phyloP scores from a whole-genome alignment of 2,113 vertebrate genomes.

The Octodon degus region DNA sequence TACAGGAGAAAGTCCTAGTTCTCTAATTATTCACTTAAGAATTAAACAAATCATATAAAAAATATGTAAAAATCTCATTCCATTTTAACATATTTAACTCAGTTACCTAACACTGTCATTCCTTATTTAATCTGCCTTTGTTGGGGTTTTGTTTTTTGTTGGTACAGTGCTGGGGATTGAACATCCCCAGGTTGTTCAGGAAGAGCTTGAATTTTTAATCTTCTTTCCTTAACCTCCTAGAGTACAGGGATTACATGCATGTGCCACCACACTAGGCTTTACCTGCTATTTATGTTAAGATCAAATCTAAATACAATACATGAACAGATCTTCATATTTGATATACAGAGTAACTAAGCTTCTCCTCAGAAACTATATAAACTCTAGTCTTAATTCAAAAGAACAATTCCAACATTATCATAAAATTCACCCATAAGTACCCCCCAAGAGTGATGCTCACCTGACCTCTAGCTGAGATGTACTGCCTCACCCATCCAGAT shows the following conservation, averaged over 20 bases:
- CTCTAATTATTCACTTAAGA: conserved; percentile 31
- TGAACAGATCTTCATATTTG: conserved; percentile 56
- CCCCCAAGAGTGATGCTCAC: conserved; percentile 31
- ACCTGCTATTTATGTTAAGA: conserved; percentile 33
- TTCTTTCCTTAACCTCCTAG: background rate
- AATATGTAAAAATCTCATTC: background rate
- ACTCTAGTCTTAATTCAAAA: conserved; percentile 51
- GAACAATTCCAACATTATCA: conserved; percentile 47
- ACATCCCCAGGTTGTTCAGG: background rate
- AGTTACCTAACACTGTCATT: conserved; percentile 41
- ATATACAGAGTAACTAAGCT: conserved; percentile 12
- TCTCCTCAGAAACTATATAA: conserved; percentile 55
- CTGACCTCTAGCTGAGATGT: conserved; percentile 50
- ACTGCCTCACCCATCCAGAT: conserved; percentile 37
- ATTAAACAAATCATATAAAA: conserved; percentile 25
- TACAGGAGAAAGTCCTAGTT: background rate
- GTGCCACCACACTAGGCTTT: background rate
- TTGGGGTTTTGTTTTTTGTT: background rate
- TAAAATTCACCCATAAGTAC: conserved; percentile 34
- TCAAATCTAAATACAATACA: background rate
- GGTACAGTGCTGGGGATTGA: background rate
- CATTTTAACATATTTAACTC: conserved; percentile 45
- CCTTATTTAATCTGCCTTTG: conserved; percentile 40
- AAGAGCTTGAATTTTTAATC: background rate
- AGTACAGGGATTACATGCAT: background rate